Conservation (phyloP, 2,113 vertebrate genomes). For the Tylochromis polylepis region DNA sequence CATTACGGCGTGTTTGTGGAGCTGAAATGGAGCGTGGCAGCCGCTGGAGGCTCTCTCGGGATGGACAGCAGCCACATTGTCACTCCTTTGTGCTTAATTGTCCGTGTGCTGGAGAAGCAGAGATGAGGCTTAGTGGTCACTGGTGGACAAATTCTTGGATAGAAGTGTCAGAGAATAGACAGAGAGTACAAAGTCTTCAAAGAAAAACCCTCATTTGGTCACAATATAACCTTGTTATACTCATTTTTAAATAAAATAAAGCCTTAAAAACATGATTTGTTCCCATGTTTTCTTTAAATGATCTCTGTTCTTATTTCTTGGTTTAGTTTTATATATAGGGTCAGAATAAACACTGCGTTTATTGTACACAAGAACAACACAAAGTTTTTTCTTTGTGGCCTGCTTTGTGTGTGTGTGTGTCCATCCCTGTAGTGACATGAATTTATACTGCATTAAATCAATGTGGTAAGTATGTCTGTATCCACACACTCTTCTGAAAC, state of each 20-base stretch:
- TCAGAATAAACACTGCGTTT: neutral
- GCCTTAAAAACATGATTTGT: neutral
- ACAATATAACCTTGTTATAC: neutral
- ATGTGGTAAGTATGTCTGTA: no score
- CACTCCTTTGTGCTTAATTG: slow-evolving; percentile 38
- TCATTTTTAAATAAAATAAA: neutral
- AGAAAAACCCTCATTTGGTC: neutral
- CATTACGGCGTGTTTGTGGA: slow-evolving; percentile 41
- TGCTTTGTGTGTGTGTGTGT: neutral
- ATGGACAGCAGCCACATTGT: slow-evolving; percentile 29
- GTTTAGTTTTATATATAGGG: neutral
- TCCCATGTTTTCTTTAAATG: rapidly evolving
- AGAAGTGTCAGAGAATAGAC: neutral
- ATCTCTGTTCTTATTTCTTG: no score
- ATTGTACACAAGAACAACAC: neutral
- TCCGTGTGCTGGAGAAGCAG: slow-evolving; percentile 19
- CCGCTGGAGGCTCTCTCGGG: slow-evolving; percentile 31
- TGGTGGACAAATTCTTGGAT: neutral
- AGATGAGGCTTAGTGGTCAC: neutral
- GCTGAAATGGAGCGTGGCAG: slow-evolving; percentile 58
- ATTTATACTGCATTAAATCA: no score
- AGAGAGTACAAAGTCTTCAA: neutral
- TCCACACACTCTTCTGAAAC: no score
- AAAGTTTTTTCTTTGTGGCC: neutral
- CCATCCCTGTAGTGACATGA: neutral